Evolutionary conservation across 2,888 invertebrate genomes (phyloP).

Genomic region (Vannuccia rotundouncinata): DNA sequence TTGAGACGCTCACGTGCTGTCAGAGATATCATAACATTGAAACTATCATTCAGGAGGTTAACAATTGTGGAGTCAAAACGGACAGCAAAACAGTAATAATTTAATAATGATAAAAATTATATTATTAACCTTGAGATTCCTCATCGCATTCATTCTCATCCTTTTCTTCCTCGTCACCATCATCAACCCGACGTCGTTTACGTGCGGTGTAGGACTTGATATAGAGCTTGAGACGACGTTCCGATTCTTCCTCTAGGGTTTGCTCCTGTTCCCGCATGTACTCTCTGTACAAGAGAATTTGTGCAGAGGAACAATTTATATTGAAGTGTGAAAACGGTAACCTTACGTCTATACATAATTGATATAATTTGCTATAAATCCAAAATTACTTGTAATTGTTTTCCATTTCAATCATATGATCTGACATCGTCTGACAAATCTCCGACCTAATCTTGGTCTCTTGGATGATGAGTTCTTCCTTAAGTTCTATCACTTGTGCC

Average conservation of each 20-base stretch:
- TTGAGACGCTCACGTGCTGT: background rate
- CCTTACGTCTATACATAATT: no score
- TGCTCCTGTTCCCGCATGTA: background rate
- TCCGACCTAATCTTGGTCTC: background rate
- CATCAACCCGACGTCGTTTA: background rate
- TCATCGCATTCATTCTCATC: background rate
- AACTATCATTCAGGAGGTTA: background rate
- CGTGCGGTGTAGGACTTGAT: background rate
- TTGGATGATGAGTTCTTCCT: background rate
- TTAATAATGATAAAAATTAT: no score
- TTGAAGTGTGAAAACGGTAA: no score
- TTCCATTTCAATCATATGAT: background rate
- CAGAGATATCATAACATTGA: background rate
- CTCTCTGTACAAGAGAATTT: background rate
- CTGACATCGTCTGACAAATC: background rate
- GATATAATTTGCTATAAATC: no score
- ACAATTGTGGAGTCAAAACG: background rate
- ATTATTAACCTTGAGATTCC: background rate
- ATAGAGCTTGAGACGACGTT: background rate
- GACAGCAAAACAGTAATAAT: background rate
- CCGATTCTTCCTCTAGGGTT: background rate
- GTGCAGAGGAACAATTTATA: no score
- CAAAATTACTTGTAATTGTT: background rate
- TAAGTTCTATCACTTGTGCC: background rate
- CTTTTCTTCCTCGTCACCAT: background rate